Base-by-base conservation (phyloP, 2,797 vertebrate genomes). In the Morelia viridis region DNA sequence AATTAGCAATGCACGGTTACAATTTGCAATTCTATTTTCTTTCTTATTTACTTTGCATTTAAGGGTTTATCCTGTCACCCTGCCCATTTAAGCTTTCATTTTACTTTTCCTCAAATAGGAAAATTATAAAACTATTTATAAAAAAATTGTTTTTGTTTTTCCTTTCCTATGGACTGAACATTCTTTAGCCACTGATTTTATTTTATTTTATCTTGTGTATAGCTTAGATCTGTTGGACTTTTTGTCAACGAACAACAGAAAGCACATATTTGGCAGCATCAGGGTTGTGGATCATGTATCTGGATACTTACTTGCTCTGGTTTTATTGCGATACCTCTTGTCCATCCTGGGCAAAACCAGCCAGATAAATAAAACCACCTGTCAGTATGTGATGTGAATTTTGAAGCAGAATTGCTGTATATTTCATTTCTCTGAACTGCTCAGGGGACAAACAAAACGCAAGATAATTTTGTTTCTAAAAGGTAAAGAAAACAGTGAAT, bases 361-460 rank as follows among this genome's bases (percentile, higher is more conserved):
- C 4, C 1, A 41, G 11, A 89, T n/a, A 87, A 46, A 60, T 12
- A 65, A 87, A 92, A 93, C 80, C 15, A 24, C 2, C 12, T 89
- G 28, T 84, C 92, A 94, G 91, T 93, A 96, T 87, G 93, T 94
- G 90, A 93, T 95, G 96, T 93, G 65, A 92, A 90, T 8, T 92
- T 96, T 88, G 31, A 60, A 80, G 87, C 58, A 94, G 89, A 94
- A 94, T 88, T 61, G 31, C 58, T 71, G 26, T 35, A 80, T 62
- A 62, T 53, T 41, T 71, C 58, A 91, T 62, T 19, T 53, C 60
- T 80, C 31, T 83, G 83, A 89, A 61, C 6, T 35, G 4, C n/a
- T 71, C 35, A 50, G 19, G 83, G 22, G 10, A 85, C 19, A 60
- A 60, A 56, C 22, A 56, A 53, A 90, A 92, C 56, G 28, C 41